Evolutionary conservation across 2,888 invertebrate genomes (phyloP).

Genomic region (Hartigia nigra): DNA sequence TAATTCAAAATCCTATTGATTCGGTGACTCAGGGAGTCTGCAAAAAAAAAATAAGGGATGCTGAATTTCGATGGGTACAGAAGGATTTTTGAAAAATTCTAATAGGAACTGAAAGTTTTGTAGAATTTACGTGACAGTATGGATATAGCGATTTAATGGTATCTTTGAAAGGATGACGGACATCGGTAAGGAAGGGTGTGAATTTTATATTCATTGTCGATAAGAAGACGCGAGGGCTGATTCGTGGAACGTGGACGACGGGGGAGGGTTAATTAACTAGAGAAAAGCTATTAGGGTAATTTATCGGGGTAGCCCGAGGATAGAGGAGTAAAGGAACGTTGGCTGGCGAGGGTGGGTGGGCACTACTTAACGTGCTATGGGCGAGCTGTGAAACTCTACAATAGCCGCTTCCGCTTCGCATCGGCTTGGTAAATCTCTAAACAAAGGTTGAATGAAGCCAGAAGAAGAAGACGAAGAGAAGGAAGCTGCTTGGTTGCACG

Average conservation of each 20-base stretch:
- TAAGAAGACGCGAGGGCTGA: not conserved
- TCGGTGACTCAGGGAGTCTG: not conserved
- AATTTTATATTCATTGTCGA: not conserved
- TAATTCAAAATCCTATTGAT: not conserved
- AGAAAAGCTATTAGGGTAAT: slow-evolving; percentile 44
- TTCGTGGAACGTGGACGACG: not conserved
- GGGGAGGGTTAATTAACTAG: slow-evolving; percentile 40
- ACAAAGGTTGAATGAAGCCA: not conserved
- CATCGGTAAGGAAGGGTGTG: not conserved
- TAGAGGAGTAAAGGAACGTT: slow-evolving; percentile 13
- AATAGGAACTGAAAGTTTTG: not conserved
- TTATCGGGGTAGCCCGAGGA: slow-evolving; percentile 36
- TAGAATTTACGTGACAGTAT: not conserved
- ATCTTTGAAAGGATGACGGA: not conserved
- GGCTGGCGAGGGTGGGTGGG: not conserved
- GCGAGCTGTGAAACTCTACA: slow-evolving; percentile 4
- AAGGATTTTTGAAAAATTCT: not conserved
- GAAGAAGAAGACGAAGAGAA: not conserved
- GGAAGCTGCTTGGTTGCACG: not conserved
- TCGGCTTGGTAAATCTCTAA: slow-evolving; percentile 4
- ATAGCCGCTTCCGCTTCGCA: not conserved
- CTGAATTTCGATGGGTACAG: not conserved
- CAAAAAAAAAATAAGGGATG: too few relatives aligned
- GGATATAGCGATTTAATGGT: not conserved
- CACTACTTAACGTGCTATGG: not conserved